A percentile compares a stretch with the other conserved stretches of the same genome.
phyloP scores from a whole-genome alignment of 2,113 vertebrate genomes.

The Bujurquina vittata region DNA sequence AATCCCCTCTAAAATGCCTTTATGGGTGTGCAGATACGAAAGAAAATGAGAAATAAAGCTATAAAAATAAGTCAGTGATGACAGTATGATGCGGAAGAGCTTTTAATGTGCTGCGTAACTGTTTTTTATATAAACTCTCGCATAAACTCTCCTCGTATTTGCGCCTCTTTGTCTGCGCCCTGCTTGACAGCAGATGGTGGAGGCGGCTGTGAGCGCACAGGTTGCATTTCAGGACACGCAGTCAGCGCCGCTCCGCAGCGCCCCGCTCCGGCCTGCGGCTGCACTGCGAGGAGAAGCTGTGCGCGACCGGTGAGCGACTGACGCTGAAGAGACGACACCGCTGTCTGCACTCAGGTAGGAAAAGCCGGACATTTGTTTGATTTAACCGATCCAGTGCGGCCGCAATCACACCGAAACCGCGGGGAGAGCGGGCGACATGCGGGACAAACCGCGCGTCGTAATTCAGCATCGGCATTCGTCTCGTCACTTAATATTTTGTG shows the following conservation, averaged over 20 bases:
- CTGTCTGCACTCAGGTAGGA: conserved; percentile 79
- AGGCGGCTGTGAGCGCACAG: conserved; percentile 27
- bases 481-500: conserved; percentile 56
- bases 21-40: background rate
- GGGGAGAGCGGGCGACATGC: background rate
- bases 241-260: conserved; percentile 58
- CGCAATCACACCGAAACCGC: background rate
- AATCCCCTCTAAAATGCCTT: background rate
- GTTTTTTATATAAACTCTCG: background rate
- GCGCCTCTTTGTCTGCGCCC: conserved; percentile 10
- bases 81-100: too few species aligned
- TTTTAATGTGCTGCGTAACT: too few species aligned
- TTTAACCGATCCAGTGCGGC: background rate
- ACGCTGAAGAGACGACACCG: conserved; percentile 80
- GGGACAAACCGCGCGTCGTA: conserved; percentile 19
- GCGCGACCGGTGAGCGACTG: conserved; percentile 75
- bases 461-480: conserved; percentile 62
- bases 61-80: too few species aligned
- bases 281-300: conserved; percentile 59
- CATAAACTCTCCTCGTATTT: background rate
- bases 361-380: background rate
- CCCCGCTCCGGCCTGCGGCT: conserved; percentile 56
- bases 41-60: background rate
- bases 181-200: background rate
- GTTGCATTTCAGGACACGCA: conserved; percentile 37